phyloP scores from a whole-genome alignment of 2,888 invertebrate species.

The Callosobruchus maculatus region DNA sequence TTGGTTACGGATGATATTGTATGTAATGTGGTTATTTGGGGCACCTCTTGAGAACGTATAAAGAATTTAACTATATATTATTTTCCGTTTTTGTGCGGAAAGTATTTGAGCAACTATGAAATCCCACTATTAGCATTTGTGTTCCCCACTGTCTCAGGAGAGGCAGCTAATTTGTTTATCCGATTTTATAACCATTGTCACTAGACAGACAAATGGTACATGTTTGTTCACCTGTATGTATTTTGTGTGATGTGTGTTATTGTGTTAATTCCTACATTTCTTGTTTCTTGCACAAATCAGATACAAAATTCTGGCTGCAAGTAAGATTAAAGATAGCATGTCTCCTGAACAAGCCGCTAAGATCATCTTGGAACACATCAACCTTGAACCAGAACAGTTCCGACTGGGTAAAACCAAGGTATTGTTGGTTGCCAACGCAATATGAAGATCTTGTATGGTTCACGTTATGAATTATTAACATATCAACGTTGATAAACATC shows the following conservation, averaged over 20 bases:
- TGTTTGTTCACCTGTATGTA: neutral
- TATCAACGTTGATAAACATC: no score
- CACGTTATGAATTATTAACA: no score
- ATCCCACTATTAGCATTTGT: neutral
- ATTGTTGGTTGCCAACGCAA: slow-evolving; percentile 37
- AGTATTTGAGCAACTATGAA: neutral
- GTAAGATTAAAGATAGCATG: slow-evolving; percentile 71
- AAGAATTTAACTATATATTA: no score
- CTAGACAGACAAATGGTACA: slow-evolving; percentile 3
- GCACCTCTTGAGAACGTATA: no score
- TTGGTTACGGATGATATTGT: no score
- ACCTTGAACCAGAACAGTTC: slow-evolving; percentile 90
- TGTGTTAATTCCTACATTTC: neutral
- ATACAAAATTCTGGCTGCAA: slow-evolving; percentile 99
- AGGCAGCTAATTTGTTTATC: neutral
- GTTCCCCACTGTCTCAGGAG: neutral
- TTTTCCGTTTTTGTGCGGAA: neutral
- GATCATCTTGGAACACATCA: slow-evolving; percentile 77
- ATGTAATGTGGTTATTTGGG: no score
- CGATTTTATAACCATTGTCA: neutral
- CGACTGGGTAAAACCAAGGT: slow-evolving; percentile 96
- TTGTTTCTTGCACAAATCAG: slow-evolving; percentile 55
- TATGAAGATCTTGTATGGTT: neutral
- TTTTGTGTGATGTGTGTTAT: neutral
- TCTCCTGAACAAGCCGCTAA: slow-evolving; percentile 75